Evolutionary conservation across 2,797 vertebrate species (phyloP).

Genomic region (Potorous gilbertii): DNA sequence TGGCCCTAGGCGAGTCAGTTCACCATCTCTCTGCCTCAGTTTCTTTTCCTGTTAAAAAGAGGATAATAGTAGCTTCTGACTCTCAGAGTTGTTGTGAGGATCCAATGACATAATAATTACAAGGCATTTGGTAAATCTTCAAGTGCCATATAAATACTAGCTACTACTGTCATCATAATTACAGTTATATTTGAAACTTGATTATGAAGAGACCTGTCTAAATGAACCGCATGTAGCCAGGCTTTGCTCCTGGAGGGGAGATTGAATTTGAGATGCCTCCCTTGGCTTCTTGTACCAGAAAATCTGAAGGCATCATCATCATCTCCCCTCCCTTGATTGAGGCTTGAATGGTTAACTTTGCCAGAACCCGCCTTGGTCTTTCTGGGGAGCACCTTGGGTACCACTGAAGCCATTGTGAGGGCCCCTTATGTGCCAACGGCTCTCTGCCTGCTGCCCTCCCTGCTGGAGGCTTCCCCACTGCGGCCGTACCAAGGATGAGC

Average conservation of each 20-base stretch:
- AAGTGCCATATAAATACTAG: background rate
- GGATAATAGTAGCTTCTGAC: background rate
- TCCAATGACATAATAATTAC: background rate
- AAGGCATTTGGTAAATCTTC: background rate
- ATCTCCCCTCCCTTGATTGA: background rate
- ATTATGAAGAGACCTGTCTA: background rate
- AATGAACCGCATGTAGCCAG: background rate
- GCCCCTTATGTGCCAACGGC: background rate
- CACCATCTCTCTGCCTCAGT: background rate
- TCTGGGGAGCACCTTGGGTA: background rate
- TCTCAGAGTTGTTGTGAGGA: background rate
- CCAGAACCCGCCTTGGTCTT: background rate
- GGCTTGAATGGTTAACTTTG: background rate
- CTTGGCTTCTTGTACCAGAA: background rate
- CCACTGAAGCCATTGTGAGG: background rate
- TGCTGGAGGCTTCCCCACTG: background rate
- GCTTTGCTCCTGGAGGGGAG: background rate
- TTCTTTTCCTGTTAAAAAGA: background rate
- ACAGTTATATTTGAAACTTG: background rate
- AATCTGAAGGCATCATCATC: background rate
- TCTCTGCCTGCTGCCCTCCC: background rate
- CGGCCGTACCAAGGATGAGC: background rate
- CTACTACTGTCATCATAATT: background rate
- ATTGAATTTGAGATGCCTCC: background rate
- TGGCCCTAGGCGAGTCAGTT: background rate